Evolutionary conservation across 1,140 invertebrate genomes (phyloP), one percentile per base, ranked within the genome.

Genomic region (Trachymyrmex septentrionalis): DNA sequence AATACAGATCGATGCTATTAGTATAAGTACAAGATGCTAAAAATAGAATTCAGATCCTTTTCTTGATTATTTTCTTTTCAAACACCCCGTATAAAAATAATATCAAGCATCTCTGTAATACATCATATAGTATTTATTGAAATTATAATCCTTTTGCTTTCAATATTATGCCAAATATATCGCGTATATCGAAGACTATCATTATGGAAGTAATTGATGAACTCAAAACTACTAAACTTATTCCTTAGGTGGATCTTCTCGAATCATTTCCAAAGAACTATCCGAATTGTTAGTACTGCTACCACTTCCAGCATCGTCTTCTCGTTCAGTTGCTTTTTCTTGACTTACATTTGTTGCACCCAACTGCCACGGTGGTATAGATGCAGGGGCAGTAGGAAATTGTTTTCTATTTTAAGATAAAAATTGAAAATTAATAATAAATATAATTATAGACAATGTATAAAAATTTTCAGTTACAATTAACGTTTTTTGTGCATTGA

Each of bases 331-430:
- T 48, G 92, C 72, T 90, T 95, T 95, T 81, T 94, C 94, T 85
- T 91, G 92, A 86, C 72, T 93, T 88, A 93, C 93, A 85, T 91
- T 93, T 19, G 93, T 86, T 63, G 93, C 87, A 73, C 94, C 92
- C 55, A 97, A 95, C 93, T 98, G 97, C 97, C 97, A 98, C 12
- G 97, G 96, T 34, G 97, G 97, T 86, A 98, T 97, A 1, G 97
- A 97, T 12, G 97, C 96, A 6, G 97, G 97, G 14, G 97, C 96
- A 3, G 96, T 96, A 21, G 97, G 97, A 92, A 98, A 98, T 94
- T 98, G 97, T 93, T 97, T 97, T 88, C 97, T 97, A 91, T 71
- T 85, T 61, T 86, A 87, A 87, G 77, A 86, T 38, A 73, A 30
- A 30, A 86, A 87, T 24, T 72, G 6, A 9, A 76, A 24, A 88